Conservation (phyloP, 1,140 invertebrate genomes). For the Drosophila subpulchrella region DNA sequence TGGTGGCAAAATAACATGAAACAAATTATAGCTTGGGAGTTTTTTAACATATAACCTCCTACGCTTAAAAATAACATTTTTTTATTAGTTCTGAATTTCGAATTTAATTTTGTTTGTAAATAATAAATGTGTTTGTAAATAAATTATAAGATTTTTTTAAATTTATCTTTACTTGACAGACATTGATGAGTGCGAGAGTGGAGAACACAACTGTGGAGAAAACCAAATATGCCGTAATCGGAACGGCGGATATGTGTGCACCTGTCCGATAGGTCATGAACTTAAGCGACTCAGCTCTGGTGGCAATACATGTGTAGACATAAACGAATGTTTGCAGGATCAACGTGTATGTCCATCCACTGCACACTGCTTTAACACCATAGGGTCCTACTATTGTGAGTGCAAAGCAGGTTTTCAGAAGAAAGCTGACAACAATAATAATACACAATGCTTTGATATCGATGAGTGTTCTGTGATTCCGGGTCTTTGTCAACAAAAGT, state of each 20-base stretch:
- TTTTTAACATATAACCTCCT: no score
- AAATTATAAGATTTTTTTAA: no score
- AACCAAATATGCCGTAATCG: conserved; percentile 91
- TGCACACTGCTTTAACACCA: conserved; percentile 90
- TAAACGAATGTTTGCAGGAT: conserved; percentile 91
- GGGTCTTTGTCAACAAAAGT: conserved; percentile 92
- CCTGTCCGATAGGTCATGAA: conserved; percentile 89
- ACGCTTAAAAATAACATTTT: no score
- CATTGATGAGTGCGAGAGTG: conserved; percentile 89
- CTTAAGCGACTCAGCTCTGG: conserved; percentile 85
- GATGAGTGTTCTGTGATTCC: conserved; percentile 88
- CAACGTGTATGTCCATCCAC: conserved; percentile 86
- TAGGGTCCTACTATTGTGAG: conserved; percentile 92
- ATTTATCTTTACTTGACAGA: conserved; percentile 84
- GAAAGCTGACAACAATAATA: conserved; percentile 74
- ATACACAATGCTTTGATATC: conserved; percentile 86
- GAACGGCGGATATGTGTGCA: conserved; percentile 90
- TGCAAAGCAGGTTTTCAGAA: conserved; percentile 91
- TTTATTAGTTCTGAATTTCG: no score
- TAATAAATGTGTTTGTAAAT: no score
- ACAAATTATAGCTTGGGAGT: no score
- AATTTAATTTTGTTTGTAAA: no score
- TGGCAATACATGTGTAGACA: conserved; percentile 91
- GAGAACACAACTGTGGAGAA: conserved; percentile 88
- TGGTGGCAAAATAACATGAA: no score